These are phyloP conservation scores for Meghimatium bilineatum DNA, from an alignment of 2,888 invertebrate genomes.

Conservation along the genomic window DNA sequence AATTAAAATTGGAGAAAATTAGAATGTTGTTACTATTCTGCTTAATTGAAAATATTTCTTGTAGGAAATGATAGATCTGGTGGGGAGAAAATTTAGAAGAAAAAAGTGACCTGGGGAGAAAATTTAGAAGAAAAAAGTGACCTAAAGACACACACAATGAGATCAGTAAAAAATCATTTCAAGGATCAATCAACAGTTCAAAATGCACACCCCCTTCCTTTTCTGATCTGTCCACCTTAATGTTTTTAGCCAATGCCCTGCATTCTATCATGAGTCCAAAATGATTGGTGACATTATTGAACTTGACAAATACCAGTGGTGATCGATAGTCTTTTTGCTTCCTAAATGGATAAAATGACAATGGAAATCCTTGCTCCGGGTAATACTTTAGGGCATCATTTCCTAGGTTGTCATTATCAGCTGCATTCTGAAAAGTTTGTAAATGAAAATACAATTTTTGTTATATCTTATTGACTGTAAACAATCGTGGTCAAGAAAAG, in stretches of 20 bases:
- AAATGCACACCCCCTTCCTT: conserved; percentile 95
- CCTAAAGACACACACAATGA: too few species aligned
- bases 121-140: too few species aligned
- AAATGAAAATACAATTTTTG: too few species aligned
- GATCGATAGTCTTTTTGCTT: conserved; percentile 78
- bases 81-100: too few species aligned
- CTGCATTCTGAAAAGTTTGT: conserved; percentile 83
- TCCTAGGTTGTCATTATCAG: conserved; percentile 96
- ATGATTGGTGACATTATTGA: conserved; percentile 74
- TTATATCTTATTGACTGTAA: too few species aligned
- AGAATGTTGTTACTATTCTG: too few species aligned
- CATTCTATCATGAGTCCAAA: conserved; percentile 78
- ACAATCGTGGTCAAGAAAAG: too few species aligned
- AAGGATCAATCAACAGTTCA: conserved; percentile 90
- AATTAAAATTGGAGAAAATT: too few species aligned
- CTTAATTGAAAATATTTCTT: too few species aligned
- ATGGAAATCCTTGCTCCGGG: conserved; percentile 81
- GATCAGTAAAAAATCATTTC: too few species aligned
- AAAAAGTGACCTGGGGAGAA: too few species aligned
- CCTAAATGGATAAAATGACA: conserved; percentile 80
- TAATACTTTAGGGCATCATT: conserved; percentile 83
- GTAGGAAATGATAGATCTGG: too few species aligned
- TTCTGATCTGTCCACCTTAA: conserved; percentile 88
- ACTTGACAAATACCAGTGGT: conserved; percentile 78
- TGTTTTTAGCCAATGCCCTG: conserved; percentile 78